A percentile compares a stretch with the other conserved stretches of the same genome.
Conservation (phyloP, 2,797 vertebrate genomes). For the Micromesistius poutassou region DNA sequence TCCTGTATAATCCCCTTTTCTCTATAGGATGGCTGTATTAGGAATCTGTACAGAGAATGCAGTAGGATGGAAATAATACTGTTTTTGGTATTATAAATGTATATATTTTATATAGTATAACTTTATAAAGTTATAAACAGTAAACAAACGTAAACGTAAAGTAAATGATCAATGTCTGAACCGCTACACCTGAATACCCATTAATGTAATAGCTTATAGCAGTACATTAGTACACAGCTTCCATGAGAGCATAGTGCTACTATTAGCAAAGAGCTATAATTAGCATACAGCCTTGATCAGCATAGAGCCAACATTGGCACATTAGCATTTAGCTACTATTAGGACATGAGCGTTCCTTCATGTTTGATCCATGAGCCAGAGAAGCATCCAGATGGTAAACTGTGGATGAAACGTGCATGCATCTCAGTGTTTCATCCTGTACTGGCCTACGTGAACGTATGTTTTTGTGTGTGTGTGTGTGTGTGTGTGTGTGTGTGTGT, state of each 20-base stretch:
- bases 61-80: slow-evolving; percentile 6
- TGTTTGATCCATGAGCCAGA: not conserved
- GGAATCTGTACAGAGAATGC: not conserved
- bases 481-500: slow-evolving; percentile 15
- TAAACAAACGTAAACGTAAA: not conserved
- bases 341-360: not conserved
- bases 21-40: slow-evolving; percentile 52
- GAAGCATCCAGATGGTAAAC: not conserved
- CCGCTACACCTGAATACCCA: not conserved
- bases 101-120: not conserved
- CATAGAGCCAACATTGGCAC: not conserved
- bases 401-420: not conserved
- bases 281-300: too few species aligned
- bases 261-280: too few species aligned
- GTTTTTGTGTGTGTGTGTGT: slow-evolving; percentile 7
- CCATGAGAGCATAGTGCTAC: too few species aligned
- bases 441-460: slow-evolving; percentile 5
- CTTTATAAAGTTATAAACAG: not conserved
- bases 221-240: not conserved
- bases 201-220: not conserved
- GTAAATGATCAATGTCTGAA: not conserved
- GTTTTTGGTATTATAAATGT: not conserved
- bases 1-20: slow-evolving; percentile 50
- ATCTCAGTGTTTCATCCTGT: not conserved
- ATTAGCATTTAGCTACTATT: not conserved